phyloP scores from a whole-genome alignment of 2,797 vertebrate genomes.

The Darevskia mixta region DNA sequence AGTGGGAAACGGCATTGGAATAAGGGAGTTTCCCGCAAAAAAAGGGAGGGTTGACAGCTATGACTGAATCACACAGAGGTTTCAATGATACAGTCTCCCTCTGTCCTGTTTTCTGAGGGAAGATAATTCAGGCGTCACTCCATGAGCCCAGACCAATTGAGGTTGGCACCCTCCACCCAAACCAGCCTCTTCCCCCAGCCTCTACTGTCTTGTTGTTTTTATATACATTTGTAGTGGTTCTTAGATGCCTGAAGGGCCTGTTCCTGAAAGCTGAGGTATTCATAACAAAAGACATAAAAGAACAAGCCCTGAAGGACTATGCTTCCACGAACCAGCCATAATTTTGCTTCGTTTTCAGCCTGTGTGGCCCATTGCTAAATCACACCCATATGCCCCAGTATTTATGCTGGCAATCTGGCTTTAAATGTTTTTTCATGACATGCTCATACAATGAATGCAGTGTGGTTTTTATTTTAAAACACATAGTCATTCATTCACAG shows the following conservation, averaged over 20 bases:
- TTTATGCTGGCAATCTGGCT: not conserved
- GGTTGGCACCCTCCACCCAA: no score
- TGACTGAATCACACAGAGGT: no score
- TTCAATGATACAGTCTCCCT: no score
- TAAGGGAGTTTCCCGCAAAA: no score
- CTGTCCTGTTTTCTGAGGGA: no score
- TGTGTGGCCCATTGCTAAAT: not conserved
- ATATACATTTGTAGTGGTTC: not conserved
- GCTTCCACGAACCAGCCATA: no score
- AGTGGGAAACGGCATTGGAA: no score
- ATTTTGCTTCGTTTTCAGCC: not conserved
- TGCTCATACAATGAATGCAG: not conserved
- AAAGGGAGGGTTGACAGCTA: no score
- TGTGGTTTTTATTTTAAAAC: not conserved
- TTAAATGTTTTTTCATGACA: not conserved
- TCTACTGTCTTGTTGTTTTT: not conserved
- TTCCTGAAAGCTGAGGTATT: not conserved
- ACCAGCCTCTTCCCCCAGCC: no score
- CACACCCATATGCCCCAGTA: not conserved
- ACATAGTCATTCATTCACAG: slow-evolving; percentile 4
- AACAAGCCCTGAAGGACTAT: not conserved
- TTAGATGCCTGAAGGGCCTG: not conserved
- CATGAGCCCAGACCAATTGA: no score
- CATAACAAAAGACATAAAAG: not conserved
- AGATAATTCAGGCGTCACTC: no score